phyloP scores from a whole-genome alignment of 2,888 invertebrate genomes.

The Masnerella sp. region DNA sequence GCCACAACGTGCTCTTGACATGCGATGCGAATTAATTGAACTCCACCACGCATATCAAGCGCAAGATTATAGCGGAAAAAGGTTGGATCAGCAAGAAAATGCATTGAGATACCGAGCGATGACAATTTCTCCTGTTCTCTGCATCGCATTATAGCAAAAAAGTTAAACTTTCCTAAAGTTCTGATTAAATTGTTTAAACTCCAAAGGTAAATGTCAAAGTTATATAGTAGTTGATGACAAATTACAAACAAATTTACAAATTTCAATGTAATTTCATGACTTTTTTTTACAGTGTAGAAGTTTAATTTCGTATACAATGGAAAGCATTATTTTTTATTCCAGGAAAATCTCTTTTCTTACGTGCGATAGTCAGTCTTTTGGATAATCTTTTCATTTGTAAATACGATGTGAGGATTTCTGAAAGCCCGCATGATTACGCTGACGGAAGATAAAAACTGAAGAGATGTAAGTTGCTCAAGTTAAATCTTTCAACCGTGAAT shows the following conservation, averaged over 20 bases:
- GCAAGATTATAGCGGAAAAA: slow-evolving; percentile 28
- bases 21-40: slow-evolving; percentile 47
- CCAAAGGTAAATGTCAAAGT: background rate
- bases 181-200: background rate
- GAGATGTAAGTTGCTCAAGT: too few relatives aligned
- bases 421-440: background rate
- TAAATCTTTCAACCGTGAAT: too few relatives aligned
- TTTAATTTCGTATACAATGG: too few relatives aligned
- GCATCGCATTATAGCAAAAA: background rate
- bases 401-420: background rate
- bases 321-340: background rate
- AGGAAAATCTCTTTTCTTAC: background rate
- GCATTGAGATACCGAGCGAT: background rate
- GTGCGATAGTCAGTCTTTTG: background rate
- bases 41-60: slow-evolving; percentile 42
- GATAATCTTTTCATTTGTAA: background rate
- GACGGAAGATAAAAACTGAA: background rate
- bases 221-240: too few relatives aligned
- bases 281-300: too few relatives aligned
- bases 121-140: background rate
- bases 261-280: too few relatives aligned
- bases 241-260: too few relatives aligned
- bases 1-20: slow-evolving; percentile 21
- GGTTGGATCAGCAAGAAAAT: slow-evolving; percentile 29
- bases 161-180: background rate